A percentile compares a stretch with the other conserved stretches of the same genome.
phyloP scores from a whole-genome alignment of 2,888 invertebrate species.

The Ethmia dodecea region DNA sequence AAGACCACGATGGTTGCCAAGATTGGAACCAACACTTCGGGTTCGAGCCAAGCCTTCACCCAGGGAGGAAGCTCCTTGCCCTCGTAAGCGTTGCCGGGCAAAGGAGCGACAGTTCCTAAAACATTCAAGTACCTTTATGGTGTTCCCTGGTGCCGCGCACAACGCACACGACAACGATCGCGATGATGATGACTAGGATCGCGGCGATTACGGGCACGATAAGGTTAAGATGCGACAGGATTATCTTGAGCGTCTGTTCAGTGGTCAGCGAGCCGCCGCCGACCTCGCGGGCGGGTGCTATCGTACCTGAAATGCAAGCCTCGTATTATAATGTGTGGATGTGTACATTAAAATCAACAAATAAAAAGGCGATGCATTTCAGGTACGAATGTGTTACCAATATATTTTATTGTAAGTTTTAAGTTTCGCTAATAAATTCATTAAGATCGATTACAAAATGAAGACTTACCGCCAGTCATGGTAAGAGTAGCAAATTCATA shows the following conservation, averaged over 20 bases:
- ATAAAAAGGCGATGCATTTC: conserved; percentile 66
- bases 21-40: conserved; percentile 93
- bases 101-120: conserved; percentile 89
- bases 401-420: background rate
- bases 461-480: conserved; percentile 90
- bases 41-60: conserved; percentile 92
- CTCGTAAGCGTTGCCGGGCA: conserved; percentile 78
- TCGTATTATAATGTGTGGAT: conserved; percentile 18
- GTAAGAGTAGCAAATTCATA: conserved; percentile 97
- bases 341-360: conserved; percentile 3
- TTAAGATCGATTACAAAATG: background rate
- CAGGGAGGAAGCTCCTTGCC: conserved; percentile 81
- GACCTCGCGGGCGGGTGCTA: conserved; percentile 91
- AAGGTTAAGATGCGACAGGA: conserved; percentile 93
- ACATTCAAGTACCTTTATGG: conserved; percentile 84
- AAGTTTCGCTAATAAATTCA: too few relatives aligned
- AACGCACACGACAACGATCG: conserved; percentile 94
- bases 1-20: conserved; percentile 93
- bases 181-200: conserved; percentile 94
- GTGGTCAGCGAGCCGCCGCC: conserved; percentile 81
- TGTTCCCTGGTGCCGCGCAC: conserved; percentile 90
- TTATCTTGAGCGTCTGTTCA: conserved; percentile 91
- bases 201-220: conserved; percentile 96
- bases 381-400: conserved; percentile 41
- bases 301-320: conserved; percentile 92